A percentile compares a stretch with the other conserved stretches of the same genome.
Evolutionary conservation across 2,113 vertebrate species (phyloP).

Genomic region (Malurus elegans): DNA sequence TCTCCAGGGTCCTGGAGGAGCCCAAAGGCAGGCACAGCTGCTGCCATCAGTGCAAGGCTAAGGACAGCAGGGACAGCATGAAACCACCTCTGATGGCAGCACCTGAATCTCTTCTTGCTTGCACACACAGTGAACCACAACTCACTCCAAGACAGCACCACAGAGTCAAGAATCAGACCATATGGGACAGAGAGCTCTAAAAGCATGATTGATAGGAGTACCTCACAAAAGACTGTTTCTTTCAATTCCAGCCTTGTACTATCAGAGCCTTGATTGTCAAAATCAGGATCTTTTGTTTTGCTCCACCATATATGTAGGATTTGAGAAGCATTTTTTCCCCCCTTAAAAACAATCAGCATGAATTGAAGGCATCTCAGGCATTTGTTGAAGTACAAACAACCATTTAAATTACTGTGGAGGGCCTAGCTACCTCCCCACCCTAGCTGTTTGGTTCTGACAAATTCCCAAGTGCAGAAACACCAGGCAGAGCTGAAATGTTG

Average conservation of each 20-base stretch:
- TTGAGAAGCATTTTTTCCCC: background rate
- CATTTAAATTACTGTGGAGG: background rate
- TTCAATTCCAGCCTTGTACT: background rate
- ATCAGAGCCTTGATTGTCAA: background rate
- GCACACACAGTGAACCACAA: background rate
- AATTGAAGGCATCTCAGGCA: background rate
- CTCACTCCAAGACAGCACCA: background rate
- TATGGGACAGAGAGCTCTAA: background rate
- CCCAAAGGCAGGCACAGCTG: background rate
- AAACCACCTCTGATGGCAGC: background rate
- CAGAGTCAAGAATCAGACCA: background rate
- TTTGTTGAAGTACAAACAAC: background rate
- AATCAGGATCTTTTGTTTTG: background rate
- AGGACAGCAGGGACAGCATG: background rate
- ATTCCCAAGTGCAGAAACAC: background rate
- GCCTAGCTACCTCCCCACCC: background rate
- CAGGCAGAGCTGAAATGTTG: background rate
- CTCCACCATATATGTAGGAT: accelerated
- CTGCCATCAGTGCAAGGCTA: background rate
- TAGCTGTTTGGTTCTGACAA: background rate
- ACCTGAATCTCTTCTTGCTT: accelerated
- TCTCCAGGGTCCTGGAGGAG: accelerated
- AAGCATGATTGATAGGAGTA: background rate
- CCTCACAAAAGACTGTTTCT: background rate
- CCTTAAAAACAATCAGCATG: background rate